These are phyloP conservation scores for Caenorhabditis sp. DNA, from an alignment of 2,888 invertebrate genomes.

Conservation along the genomic window DNA sequence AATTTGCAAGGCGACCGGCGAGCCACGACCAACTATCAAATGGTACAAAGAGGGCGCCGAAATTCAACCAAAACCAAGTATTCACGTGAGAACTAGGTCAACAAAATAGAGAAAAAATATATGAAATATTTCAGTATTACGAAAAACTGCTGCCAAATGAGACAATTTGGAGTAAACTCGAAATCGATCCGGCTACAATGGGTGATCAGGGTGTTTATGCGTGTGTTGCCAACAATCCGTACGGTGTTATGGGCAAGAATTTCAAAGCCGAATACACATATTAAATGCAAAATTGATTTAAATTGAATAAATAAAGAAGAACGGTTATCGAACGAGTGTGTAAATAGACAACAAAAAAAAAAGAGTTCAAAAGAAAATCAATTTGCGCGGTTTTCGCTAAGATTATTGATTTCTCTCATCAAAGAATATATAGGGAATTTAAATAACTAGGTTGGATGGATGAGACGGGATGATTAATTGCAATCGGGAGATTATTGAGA, in stretches of 20 bases:
- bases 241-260: constrained; percentile 70
- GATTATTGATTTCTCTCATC: neutral
- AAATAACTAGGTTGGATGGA: too few relatives aligned
- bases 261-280: constrained; percentile 70
- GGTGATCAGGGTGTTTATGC: constrained; percentile 69
- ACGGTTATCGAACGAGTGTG: neutral
- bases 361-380: neutral
- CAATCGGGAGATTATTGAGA: too few relatives aligned
- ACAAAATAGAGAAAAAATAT: neutral
- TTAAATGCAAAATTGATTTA: constrained; percentile 22
- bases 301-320: constrained; percentile 1
- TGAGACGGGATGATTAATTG: too few relatives aligned
- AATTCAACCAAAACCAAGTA: constrained; percentile 76
- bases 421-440: neutral
- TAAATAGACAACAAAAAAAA: neutral
- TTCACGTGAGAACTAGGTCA: constrained; percentile 50
- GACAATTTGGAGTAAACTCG: constrained; percentile 69
- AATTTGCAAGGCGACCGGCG: constrained; percentile 87
- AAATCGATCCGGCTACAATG: constrained; percentile 70
- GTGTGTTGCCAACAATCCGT: constrained; percentile 69
- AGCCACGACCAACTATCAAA: constrained; percentile 88
- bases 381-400: neutral
- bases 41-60: constrained; percentile 96
- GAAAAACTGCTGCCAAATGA: constrained; percentile 64
- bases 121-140: constrained; percentile 68